Percentiles rank a stretch among this genome's conserved stretches.
Conservation (phyloP, 2,797 vertebrate species). For the Alosa sapidissima region DNA sequence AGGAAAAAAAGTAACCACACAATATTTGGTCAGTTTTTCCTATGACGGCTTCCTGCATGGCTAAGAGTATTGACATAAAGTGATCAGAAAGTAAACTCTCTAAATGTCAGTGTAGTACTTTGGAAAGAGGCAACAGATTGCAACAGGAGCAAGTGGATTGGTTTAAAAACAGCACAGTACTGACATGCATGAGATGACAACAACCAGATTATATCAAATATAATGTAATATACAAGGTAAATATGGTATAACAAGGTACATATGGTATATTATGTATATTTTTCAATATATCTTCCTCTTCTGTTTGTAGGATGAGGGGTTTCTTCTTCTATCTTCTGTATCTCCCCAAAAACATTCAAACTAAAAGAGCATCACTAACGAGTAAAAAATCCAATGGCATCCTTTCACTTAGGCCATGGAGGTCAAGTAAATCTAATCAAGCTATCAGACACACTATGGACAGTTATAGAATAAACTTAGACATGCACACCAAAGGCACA, state of each 20-base stretch:
- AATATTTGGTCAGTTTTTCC: slow-evolving; percentile 9
- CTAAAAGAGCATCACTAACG: neutral
- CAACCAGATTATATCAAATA: neutral
- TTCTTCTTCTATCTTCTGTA: neutral
- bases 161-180: neutral
- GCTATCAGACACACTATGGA: neutral
- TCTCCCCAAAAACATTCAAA: slow-evolving; percentile 7
- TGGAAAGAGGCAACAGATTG: neutral
- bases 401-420: neutral
- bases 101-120: neutral
- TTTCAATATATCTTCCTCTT: neutral
- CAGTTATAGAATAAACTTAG: slow-evolving; percentile 8
- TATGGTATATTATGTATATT: neutral
- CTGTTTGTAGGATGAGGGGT: neutral
- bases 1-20: neutral
- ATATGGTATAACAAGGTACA: neutral
- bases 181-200: slow-evolving; percentile 7
- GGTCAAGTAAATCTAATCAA: slow-evolving; percentile 23
- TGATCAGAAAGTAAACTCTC: neutral
- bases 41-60: neutral
- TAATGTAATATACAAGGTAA: neutral
- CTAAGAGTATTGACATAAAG: neutral
- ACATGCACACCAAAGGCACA: slow-evolving; percentile 38
- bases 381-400: slow-evolving; percentile 25
- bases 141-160: neutral